Evolutionary conservation across 2,113 vertebrate genomes (phyloP), one percentile per base, ranked within the genome.

Genomic region (Percopsis transmontana): DNA sequence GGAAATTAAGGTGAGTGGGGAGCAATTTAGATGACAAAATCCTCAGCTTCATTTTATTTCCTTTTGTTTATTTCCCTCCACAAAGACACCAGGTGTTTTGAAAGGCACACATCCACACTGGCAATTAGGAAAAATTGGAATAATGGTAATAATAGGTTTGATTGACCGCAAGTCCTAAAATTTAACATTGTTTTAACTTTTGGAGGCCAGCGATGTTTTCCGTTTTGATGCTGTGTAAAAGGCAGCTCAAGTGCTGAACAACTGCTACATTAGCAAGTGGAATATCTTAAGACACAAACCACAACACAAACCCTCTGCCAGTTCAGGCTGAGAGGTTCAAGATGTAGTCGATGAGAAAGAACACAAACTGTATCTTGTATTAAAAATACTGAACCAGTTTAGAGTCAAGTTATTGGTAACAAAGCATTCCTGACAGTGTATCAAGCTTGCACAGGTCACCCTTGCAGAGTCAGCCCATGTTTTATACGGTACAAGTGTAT

Each of bases 31-130:
- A 65, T 60, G 66, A 62, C 56, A 68, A 51, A 44, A n/a, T 7
- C 33, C 42, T 24, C 53, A 56, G 56, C 66, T 75, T 60, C 0
- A 9, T 7, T 71, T 82, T n/a, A n/a, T 72, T 62, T 27, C 11
- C 18, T 8, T 44, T 48, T 16, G n/a, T 50, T 48, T 53, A 6
- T 2, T 23, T 12, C 21, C 20, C 53, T 23, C 44, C 19, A 40
- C 58, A 67, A 63, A 75, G 55, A n/a, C 45, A 65, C 57, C 18
- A 9, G 61, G 51, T 40, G 59, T 50, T 58, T 72, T 42, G 14
- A 66, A 62, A 75, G 75, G 74, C 42, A 77, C 79, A n/a, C n/a
- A n/a, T n/a, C n/a, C n/a, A n/a, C n/a, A 56, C 67, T 6, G 45
- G 65, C 39, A 45, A 55, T 65, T 67, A 52, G 41, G 48, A 77